phyloP scores from a whole-genome alignment of 2,888 invertebrate species.

The Drepana falcataria region DNA sequence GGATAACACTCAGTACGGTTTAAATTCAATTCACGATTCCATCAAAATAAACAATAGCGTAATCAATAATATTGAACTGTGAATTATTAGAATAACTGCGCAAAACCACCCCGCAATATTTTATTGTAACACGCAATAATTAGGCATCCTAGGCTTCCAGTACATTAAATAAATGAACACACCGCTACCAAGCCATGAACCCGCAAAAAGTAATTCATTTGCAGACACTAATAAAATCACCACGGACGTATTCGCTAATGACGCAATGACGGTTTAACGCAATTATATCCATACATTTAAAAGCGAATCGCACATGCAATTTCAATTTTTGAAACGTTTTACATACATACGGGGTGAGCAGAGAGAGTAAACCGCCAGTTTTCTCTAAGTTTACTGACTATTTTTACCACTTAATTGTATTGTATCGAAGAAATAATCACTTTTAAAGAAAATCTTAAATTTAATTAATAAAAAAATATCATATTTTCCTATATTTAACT shows the following conservation, averaged over 20 bases:
- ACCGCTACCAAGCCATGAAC: constrained; percentile 6
- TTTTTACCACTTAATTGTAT: too few species aligned
- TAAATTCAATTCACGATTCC: too few species aligned
- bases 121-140: constrained; percentile 3
- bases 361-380: too few species aligned
- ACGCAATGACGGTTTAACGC: neutral
- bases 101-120: constrained; percentile 2
- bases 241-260: constrained; percentile 2
- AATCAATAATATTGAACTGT: too few species aligned
- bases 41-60: too few species aligned
- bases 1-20: too few species aligned
- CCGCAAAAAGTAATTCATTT: constrained; percentile 14
- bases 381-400: too few species aligned
- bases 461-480: too few species aligned
- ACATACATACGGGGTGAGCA: neutral
- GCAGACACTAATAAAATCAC: constrained; percentile 10
- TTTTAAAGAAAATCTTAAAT: too few species aligned
- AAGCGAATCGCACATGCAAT: neutral
- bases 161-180: constrained; percentile 8
- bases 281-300: neutral
- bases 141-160: constrained; percentile 3
- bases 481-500: too few species aligned
- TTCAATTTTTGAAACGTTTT: neutral
- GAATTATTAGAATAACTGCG: neutral
- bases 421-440: too few species aligned